Evolutionary conservation across 2,888 invertebrate species (phyloP), one percentile per base, ranked within the genome.

Genomic region (Mactromeris polynyma): DNA sequence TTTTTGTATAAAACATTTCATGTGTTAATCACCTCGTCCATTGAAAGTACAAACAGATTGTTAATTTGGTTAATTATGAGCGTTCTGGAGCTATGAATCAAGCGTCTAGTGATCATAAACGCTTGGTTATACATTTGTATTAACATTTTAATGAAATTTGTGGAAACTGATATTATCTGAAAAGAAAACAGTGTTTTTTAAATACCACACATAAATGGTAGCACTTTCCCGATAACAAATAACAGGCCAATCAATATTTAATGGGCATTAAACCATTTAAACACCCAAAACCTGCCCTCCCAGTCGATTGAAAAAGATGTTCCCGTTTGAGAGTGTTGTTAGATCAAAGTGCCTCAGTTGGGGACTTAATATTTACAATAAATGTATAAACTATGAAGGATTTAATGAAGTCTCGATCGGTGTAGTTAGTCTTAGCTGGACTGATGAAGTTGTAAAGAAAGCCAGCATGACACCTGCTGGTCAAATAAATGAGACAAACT

Each of bases 321-420:
- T 64, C 36, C 14, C 38, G 38, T 82, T 36, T 82, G 38, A 58
- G 81, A 81, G 19, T 21, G 81, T 36, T 9, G 46, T 26, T 46
- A 40, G 86, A 89, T 89, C 86, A 89, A 89, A 89, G 89, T 31
- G 17, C 38, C 89, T 1, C 85, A 9, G 81, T 33, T 40, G 86
- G 89, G 77, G 42, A 42, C 81, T 73, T 51, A 2, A 42, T 42
- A 36, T 33, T 73, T 17, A 85, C 89, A 82, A 87, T 89, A 80
- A 51, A 54, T 78, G 90, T 78, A 81, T 78, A 86, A 79, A 86
- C 84, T 81, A 86, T 78, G 84, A 77, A 88, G 51, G 84, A 81
- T 83, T 88, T 88, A 88, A 84, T 88, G 88, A 86, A 88, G 88
- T 77, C 83, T 86, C 81, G 84, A 73, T 83, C 83, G 73, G 26